Percentiles rank a stretch among this genome's conserved stretches.
phyloP scores from a whole-genome alignment of 2,888 invertebrate species.

The Synergus itoensis region DNA sequence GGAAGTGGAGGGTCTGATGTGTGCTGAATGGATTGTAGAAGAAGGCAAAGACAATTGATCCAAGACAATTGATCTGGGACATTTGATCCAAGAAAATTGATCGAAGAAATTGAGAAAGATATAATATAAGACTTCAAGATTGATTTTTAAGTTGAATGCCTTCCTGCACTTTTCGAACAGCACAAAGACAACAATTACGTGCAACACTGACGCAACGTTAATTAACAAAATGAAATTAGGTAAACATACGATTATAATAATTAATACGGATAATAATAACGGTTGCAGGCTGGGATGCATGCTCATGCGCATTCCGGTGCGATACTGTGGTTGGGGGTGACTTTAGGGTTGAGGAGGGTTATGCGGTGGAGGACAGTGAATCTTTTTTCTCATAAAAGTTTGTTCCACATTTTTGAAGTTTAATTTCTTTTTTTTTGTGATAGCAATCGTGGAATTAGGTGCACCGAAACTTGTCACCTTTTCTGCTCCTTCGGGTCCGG shows the following conservation, averaged over 20 bases:
- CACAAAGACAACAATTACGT: slow-evolving; percentile 63
- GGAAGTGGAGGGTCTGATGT: background rate
- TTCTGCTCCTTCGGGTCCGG: slow-evolving; percentile 81
- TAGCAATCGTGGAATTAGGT: slow-evolving; percentile 77
- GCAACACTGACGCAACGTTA: slow-evolving; percentile 68
- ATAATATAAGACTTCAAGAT: background rate
- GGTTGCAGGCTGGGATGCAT: slow-evolving; percentile 69
- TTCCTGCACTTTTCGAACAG: slow-evolving; percentile 45
- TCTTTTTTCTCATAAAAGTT: slow-evolving; percentile 56
- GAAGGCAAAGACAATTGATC: background rate
- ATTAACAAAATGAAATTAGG: slow-evolving; percentile 49
- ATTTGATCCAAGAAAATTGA: background rate
- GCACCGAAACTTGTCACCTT: slow-evolving; percentile 82
- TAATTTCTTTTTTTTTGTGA: slow-evolving; percentile 64
- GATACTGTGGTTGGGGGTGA: slow-evolving; percentile 68
- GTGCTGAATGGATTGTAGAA: slow-evolving; percentile 3
- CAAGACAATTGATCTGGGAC: background rate
- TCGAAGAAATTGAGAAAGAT: background rate
- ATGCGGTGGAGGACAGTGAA: slow-evolving; percentile 72
- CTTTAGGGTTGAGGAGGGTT: slow-evolving; percentile 65
- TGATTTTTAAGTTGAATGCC: background rate
- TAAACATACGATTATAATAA: slow-evolving; percentile 53
- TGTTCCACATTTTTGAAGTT: slow-evolving; percentile 55
- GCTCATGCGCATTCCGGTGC: slow-evolving; percentile 77
- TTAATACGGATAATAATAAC: slow-evolving; percentile 44